A percentile compares a stretch with the other conserved stretches of the same genome.
These are phyloP conservation scores for Drosophila ironensis DNA, from an alignment of 1,140 invertebrate species.

Conservation along the genomic window DNA sequence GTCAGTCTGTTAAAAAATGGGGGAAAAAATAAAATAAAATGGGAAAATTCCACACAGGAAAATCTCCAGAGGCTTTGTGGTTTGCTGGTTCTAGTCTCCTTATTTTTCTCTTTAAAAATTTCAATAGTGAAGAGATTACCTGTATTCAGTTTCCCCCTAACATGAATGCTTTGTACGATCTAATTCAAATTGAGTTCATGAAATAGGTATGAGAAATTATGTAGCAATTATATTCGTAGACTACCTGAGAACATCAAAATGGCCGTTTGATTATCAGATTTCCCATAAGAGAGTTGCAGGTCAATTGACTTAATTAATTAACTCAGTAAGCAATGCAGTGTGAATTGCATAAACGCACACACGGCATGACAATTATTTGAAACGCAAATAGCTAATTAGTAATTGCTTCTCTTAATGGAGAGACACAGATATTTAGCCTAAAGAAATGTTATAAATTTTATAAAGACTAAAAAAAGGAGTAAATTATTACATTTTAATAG, in stretches of 20 bases:
- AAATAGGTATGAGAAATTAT: slow-evolving; percentile 50
- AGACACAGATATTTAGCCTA: no score
- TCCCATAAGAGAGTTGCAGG: neutral
- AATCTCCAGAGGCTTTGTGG: slow-evolving; percentile 17
- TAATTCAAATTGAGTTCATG: slow-evolving; percentile 25
- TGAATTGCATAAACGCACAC: neutral
- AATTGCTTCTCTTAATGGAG: neutral
- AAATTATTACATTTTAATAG: no score
- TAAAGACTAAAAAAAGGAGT: no score
- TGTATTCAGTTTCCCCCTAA: neutral
- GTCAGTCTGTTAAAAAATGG: slow-evolving; percentile 32
- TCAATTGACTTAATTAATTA: neutral
- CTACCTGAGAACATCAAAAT: neutral
- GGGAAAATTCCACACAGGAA: no score
- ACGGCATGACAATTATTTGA: neutral
- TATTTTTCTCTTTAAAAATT: slow-evolving; percentile 9
- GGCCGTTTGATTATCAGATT: neutral
- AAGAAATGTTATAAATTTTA: no score
- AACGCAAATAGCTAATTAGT: neutral
- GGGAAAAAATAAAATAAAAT: slow-evolving; percentile 45
- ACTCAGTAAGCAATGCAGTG: neutral
- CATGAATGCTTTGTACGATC: no score
- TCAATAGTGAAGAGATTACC: no score
- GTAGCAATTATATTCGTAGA: neutral
- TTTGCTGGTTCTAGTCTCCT: neutral